phyloP scores from a whole-genome alignment of 2,888 invertebrate genomes.

The Caenorhabditis auriculariae region DNA sequence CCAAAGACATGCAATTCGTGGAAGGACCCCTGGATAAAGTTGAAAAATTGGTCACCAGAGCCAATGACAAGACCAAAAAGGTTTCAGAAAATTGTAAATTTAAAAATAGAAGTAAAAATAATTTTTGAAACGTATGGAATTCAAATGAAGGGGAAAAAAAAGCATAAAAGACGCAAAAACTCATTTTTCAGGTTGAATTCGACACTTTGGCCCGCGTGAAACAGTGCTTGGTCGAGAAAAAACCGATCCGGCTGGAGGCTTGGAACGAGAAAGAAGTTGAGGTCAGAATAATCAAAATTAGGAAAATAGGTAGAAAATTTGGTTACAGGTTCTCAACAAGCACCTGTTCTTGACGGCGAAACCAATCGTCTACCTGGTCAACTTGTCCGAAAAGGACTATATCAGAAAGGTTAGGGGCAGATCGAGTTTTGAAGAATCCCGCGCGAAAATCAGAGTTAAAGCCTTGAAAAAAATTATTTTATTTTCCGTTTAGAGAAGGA shows the following conservation, averaged over 20 bases:
- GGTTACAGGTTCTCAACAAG: conserved; percentile 91
- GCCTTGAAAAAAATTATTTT: too few species aligned
- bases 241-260: conserved; percentile 82
- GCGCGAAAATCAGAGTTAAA: too few species aligned
- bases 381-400: conserved; percentile 95
- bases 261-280: conserved; percentile 62
- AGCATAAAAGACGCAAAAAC: too few species aligned
- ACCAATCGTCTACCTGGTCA: conserved; percentile 93
- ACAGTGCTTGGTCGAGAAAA: conserved; percentile 80
- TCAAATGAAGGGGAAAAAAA: neutral
- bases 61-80: conserved; percentile 89
- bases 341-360: conserved; percentile 95
- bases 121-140: neutral
- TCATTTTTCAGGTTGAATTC: conserved; percentile 68
- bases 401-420: conserved; percentile 77
- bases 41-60: conserved; percentile 77
- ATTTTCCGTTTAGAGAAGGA: too few species aligned
- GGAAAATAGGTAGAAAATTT: conserved; percentile 66
- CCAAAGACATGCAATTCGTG: conserved; percentile 88
- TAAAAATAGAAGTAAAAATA: too few species aligned
- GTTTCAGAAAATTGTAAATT: conserved; percentile 60
- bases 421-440: too few species aligned
- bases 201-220: conserved; percentile 85
- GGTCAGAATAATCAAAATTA: neutral
- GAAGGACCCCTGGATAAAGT: conserved; percentile 80